phyloP scores from a whole-genome alignment of 2,888 invertebrate genomes.

The Sthenelais limicola region DNA sequence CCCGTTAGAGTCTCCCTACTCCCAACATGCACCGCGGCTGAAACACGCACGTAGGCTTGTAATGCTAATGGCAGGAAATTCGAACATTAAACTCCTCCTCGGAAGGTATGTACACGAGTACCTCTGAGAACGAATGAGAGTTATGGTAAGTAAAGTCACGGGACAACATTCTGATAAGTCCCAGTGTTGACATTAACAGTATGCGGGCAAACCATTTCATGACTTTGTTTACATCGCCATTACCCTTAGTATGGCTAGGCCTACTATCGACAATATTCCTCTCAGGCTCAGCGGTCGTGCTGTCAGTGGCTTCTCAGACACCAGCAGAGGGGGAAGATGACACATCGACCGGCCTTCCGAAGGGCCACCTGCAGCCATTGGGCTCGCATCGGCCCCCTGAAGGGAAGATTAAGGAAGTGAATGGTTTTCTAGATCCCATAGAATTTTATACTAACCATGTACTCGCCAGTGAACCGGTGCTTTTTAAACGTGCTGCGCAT shows the following conservation, averaged over 20 bases:
- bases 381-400: slow-evolving; percentile 58
- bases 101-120: no score
- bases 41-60: not conserved
- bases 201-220: no score
- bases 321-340: not conserved
- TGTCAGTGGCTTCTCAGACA: not conserved
- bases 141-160: no score
- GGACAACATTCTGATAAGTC: no score
- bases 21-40: slow-evolving; percentile 21
- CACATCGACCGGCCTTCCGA: slow-evolving; percentile 17
- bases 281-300: not conserved
- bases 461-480: slow-evolving; percentile 56
- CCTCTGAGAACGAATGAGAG: no score
- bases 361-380: slow-evolving; percentile 57
- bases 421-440: slow-evolving; percentile 59
- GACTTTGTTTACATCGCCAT: no score
- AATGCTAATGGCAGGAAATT: slow-evolving; percentile 26
- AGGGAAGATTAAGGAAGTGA: slow-evolving; percentile 53
- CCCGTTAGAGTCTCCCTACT: not conserved
- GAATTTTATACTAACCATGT: slow-evolving; percentile 57
- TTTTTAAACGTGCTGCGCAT: slow-evolving; percentile 60
- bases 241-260: no score
- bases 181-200: no score
- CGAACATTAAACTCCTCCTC: not conserved
- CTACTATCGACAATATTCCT: no score